phyloP scores from a whole-genome alignment of 2,113 vertebrate genomes.

The Spermophilus dauricus region DNA sequence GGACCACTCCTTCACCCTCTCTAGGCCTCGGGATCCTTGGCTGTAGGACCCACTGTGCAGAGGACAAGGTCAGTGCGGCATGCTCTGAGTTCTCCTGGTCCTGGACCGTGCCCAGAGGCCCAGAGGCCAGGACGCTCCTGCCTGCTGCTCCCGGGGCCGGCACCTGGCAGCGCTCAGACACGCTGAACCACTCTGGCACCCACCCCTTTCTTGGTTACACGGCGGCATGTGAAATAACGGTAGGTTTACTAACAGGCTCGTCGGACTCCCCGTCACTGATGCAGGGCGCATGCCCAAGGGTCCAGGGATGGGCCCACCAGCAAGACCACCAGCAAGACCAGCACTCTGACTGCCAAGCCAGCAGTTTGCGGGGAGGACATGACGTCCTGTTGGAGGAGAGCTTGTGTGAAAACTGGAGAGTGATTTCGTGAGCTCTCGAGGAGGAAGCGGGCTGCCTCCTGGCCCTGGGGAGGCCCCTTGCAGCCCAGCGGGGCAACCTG shows the following conservation, averaged over 20 bases:
- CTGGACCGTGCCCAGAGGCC: neutral
- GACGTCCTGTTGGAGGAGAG: rapidly evolving
- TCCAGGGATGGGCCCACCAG: neutral
- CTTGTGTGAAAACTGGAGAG: neutral
- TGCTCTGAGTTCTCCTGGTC: neutral
- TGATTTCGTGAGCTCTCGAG: rapidly evolving
- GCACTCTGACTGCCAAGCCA: rapidly evolving
- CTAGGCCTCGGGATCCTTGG: neutral
- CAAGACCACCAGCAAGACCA: neutral
- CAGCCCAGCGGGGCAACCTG: rapidly evolving
- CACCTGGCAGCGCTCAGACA: no score
- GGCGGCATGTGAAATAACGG: no score
- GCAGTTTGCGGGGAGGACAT: neutral
- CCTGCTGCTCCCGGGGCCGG: no score
- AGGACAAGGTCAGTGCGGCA: rapidly evolving
- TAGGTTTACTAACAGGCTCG: neutral
- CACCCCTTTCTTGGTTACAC: neutral
- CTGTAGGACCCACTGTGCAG: neutral
- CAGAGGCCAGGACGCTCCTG: no score
- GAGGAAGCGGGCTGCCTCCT: neutral
- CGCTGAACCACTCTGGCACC: neutral
- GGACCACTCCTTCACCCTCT: neutral
- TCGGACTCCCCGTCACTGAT: no score
- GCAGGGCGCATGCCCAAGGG: no score
- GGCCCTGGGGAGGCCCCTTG: neutral